These are phyloP conservation scores for Lophius americanus DNA, from an alignment of 2,797 vertebrate species.

Conservation along the genomic window DNA sequence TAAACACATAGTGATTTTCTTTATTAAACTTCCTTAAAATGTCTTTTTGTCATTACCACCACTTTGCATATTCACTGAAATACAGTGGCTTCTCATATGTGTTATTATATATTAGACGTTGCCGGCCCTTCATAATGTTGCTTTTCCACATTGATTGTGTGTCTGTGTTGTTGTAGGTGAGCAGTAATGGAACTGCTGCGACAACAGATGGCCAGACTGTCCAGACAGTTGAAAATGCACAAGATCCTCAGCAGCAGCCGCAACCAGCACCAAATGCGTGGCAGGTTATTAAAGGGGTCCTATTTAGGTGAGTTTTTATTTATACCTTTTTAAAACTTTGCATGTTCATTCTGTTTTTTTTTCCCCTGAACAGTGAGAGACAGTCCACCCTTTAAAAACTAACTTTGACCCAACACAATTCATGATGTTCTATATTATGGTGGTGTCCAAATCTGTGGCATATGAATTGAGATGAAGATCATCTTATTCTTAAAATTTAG, in stretches of 20 bases:
- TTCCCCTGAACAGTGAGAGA: too few species aligned
- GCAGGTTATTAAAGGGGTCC: constrained; percentile 95
- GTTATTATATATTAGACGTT: not conserved
- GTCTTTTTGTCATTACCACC: not conserved
- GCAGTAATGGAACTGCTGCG: constrained; percentile 87
- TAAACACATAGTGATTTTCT: too few species aligned
- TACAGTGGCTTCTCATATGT: not conserved
- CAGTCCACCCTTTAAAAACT: too few species aligned
- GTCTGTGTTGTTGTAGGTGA: constrained; percentile 78
- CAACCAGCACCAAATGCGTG: constrained; percentile 87
- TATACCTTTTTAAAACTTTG: not conserved
- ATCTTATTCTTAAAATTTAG: too few species aligned
- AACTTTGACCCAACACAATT: too few species aligned
- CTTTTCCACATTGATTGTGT: not conserved
- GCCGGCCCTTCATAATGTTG: not conserved
- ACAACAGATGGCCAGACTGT: constrained; percentile 79
- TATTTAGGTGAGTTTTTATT: constrained; percentile 85
- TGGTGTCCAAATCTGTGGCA: too few species aligned
- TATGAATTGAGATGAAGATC: too few species aligned
- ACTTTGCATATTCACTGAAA: not conserved
- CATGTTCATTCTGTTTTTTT: too few species aligned
- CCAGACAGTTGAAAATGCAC: constrained; percentile 79
- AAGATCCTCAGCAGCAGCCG: constrained; percentile 76
- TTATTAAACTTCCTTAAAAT: too few species aligned
- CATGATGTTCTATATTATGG: too few species aligned